phyloP scores from a whole-genome alignment of 2,113 vertebrate species.

The Piprites chloris region DNA sequence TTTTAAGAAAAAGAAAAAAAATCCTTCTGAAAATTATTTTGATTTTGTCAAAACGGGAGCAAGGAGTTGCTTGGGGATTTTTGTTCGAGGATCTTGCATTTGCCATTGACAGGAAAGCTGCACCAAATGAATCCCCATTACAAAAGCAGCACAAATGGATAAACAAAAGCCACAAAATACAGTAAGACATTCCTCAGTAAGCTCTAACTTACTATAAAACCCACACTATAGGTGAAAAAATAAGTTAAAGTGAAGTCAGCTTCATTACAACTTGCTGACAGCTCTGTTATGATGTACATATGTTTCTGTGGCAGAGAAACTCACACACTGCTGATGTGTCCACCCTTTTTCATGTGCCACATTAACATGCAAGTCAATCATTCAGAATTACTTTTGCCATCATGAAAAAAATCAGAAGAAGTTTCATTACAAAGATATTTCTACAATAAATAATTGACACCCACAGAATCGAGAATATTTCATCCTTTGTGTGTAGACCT shows the following conservation, averaged over 20 bases:
- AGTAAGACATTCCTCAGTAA: not conserved
- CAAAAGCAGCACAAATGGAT: not conserved
- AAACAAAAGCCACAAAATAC: not conserved
- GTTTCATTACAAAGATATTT: not conserved
- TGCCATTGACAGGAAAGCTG: not conserved
- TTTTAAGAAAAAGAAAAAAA: not conserved
- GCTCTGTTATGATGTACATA: not conserved
- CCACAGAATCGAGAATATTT: not conserved
- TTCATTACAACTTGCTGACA: not conserved
- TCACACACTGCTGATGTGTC: not conserved
- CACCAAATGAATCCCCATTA: constrained; percentile 16
- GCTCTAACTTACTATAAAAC: not conserved
- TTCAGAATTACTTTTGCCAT: not conserved
- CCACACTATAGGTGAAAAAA: not conserved
- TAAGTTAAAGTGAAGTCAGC: not conserved
- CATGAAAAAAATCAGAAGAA: not conserved
- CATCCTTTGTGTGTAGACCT: not conserved
- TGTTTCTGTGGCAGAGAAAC: not conserved
- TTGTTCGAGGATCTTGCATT: not conserved
- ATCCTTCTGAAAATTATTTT: not conserved
- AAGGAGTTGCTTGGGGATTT: not conserved
- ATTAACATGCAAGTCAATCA: not conserved
- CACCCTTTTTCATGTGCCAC: not conserved
- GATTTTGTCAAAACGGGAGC: not conserved
- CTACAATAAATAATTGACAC: not conserved